A percentile compares a stretch with the other conserved stretches of the same genome.
Evolutionary conservation across 2,113 vertebrate species (phyloP).

Genomic region (Stomatorhinus ivindoensis): DNA sequence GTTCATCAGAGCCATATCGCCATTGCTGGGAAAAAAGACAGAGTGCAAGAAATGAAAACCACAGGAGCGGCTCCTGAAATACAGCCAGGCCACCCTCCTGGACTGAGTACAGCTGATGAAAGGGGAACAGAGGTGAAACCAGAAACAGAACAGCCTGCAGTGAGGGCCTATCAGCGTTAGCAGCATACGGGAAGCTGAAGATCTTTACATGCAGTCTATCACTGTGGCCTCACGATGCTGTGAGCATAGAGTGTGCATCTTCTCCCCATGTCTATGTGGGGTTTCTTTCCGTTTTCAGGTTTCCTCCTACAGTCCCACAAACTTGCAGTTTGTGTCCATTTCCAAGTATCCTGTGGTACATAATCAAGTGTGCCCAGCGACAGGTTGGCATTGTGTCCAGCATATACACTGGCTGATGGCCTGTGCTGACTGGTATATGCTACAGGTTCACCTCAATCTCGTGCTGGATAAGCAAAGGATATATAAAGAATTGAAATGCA

Average conservation of each 20-base stretch:
- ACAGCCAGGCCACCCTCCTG: not conserved
- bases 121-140: not conserved
- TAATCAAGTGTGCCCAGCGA: not conserved
- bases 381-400: not conserved
- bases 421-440: not conserved
- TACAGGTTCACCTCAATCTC: too few relatives aligned
- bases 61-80: not conserved
- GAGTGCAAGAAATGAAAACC: not conserved
- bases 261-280: not conserved
- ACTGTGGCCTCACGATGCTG: not conserved
- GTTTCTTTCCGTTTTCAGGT: not conserved
- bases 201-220: not conserved
- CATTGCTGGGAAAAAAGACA: conserved; percentile 58
- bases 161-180: not conserved
- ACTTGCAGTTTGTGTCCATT: not conserved
- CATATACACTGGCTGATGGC: not conserved
- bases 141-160: not conserved
- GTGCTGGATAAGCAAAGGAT: not conserved
- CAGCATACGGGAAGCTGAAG: not conserved
- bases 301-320: not conserved
- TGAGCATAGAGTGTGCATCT: not conserved
- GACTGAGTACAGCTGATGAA: not conserved
- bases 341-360: not conserved
- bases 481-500: not conserved
- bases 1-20: conserved; percentile 81